phyloP scores from a whole-genome alignment of 2,888 invertebrate species.

The Glaucopsyche alexis region DNA sequence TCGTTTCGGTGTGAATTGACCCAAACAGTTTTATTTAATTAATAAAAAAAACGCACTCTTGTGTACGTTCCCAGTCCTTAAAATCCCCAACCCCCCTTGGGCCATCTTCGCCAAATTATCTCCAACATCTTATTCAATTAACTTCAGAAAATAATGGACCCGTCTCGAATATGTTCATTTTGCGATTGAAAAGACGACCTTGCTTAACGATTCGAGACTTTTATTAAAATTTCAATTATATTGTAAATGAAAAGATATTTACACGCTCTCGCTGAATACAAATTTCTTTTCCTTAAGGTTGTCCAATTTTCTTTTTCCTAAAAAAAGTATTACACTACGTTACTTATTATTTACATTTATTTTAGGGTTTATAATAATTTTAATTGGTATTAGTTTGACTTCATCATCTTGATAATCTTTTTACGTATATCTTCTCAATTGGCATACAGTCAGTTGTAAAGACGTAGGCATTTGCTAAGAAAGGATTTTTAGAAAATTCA shows the following conservation, averaged over 20 bases:
- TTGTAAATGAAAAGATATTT: background rate
- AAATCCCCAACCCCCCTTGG: too few relatives aligned
- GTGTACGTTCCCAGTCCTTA: too few relatives aligned
- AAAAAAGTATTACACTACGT: background rate
- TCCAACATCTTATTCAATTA: conserved; percentile 4
- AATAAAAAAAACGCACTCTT: too few relatives aligned
- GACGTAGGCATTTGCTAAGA: too few relatives aligned
- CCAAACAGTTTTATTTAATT: too few relatives aligned
- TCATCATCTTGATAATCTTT: too few relatives aligned
- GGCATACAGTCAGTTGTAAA: too few relatives aligned
- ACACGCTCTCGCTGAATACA: background rate
- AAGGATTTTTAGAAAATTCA: too few relatives aligned
- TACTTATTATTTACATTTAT: background rate
- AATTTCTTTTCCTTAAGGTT: background rate
- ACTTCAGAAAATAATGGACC: conserved; percentile 8
- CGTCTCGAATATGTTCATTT: background rate
- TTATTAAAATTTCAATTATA: background rate
- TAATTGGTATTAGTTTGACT: background rate
- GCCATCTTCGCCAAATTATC: background rate
- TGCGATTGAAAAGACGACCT: background rate
- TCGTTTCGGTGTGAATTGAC: too few relatives aligned
- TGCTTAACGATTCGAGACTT: conserved; percentile 1
- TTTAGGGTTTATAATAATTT: background rate
- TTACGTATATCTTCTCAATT: too few relatives aligned
- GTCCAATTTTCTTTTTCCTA: background rate